Evolutionary conservation across 2,113 vertebrate species (phyloP), one percentile per base, ranked within the genome.

Genomic region (Colossoma macropomum): DNA sequence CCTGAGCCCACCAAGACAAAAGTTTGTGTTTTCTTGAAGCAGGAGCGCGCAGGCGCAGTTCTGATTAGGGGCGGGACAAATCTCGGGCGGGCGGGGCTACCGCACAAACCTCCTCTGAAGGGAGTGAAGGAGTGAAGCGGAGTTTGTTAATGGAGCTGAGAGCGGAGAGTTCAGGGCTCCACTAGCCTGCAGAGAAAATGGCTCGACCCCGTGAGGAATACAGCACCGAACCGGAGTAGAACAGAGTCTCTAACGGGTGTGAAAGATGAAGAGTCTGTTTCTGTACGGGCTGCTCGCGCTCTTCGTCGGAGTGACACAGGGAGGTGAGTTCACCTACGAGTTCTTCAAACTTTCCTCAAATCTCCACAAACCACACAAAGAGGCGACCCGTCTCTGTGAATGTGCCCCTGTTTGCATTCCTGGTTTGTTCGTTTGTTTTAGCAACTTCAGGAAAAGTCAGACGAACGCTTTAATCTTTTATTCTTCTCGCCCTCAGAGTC

Each of bases 211-310:
- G 60, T 60, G 9, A 5, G 70, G 48, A 3, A 11, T 59, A 78
- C 28, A 23, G 38, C 41, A 25, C 45, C 17, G 56, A 82, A 11
- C 19, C 30, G 25, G 72, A 71, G 63, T 48, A 56, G 68, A 56
- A 45, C 7, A 5, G 11, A 73, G 30, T 4, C 6, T 19, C 23
- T 34, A 32, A 27, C 9, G 28, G 4, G 0, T 12, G 17, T 62
- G 71, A 80, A 85, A 68, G 70, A 83, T 83, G 86, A 78, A 27
- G 77, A 27, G 19, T 60, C 27, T 72, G 4, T 60, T 85, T 78
- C 69, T 77, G 13, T 74, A 3, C 60, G 77, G 72, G 79, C 69
- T 87, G 27, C 50, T 80, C 34, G n/a, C 50, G 63, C 15, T 83
- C 13, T 73, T 85, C 10, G 66, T 80, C 80, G 80, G 77, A 38